These are phyloP conservation scores for Drosophila auraria DNA, from an alignment of 1,140 invertebrate species.

Conservation along the genomic window DNA sequence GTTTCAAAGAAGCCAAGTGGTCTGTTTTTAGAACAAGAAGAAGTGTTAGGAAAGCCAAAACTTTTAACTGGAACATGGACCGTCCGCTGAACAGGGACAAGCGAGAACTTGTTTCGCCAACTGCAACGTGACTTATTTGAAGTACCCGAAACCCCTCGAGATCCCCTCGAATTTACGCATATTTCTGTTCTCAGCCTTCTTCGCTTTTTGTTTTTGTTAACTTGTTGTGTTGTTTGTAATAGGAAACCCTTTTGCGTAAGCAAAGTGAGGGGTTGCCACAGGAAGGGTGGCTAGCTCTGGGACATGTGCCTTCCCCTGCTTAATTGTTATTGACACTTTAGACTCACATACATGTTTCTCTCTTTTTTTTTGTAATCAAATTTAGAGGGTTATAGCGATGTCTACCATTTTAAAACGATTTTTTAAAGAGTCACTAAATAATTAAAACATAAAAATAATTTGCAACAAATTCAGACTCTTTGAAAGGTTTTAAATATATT, in stretches of 20 bases:
- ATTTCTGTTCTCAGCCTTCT: slow-evolving; percentile 39
- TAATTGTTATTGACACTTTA: slow-evolving; percentile 47
- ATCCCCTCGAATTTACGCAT: slow-evolving; percentile 50
- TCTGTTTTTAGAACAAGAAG: slow-evolving; percentile 16
- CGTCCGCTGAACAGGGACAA: slow-evolving; percentile 9
- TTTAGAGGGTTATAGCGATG: background rate
- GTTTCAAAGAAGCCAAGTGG: slow-evolving; percentile 40
- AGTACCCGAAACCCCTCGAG: slow-evolving; percentile 62
- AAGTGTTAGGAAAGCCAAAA: slow-evolving; percentile 27
- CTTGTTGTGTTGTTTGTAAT: slow-evolving; percentile 76
- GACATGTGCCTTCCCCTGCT: slow-evolving; percentile 27
- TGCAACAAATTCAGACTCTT: rapidly evolving
- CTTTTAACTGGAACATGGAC: slow-evolving; percentile 38
- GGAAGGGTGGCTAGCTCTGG: background rate
- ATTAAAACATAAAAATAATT: background rate
- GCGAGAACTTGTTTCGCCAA: slow-evolving; percentile 26
- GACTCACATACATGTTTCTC: slow-evolving; percentile 2
- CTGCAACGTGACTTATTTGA: slow-evolving; percentile 77
- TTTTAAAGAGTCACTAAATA: background rate
- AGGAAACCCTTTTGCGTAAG: slow-evolving; percentile 80
- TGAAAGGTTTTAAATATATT: background rate
- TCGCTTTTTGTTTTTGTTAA: slow-evolving; percentile 39
- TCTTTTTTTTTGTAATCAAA: background rate
- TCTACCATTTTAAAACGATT: background rate
- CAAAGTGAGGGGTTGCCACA: slow-evolving; percentile 19